Base-by-base conservation (phyloP, 2,113 vertebrate species). In the Saguinus midas region DNA sequence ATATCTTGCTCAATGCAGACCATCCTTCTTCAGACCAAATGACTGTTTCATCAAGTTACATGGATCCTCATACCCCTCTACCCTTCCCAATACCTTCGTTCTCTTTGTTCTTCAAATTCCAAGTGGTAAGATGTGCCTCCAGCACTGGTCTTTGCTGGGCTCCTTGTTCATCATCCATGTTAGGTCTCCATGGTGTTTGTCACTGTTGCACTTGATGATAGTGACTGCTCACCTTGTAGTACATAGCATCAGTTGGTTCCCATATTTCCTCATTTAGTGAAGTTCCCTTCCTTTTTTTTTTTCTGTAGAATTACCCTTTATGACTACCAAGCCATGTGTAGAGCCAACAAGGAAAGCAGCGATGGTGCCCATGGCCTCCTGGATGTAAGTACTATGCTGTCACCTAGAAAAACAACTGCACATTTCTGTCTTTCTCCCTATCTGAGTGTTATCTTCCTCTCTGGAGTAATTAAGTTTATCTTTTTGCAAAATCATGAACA, bases 241-340 rank as follows among this genome's bases (percentile, higher is more conserved):
- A 55, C 35, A 27, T 57, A 87, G 91, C 73, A 37, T 32, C n/a
- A 14, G 27, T 90, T 94, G 57, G 57, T 75, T 83, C 75, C 87
- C 32, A n/a, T 16, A 52, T 95, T 76, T 87, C 92, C 78, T 35
- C 6, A 50, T 75, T n/a, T 25, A 43, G 43, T 94, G 35, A 89
- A 32, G 20, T 20, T 57, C 23, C 64, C 98, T 98, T 98, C 98
- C 96, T 73, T 97, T 97, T 97, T 97, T 97, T 97, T 95, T 98
- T 91, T 92, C 86, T 87, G 4, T 96, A 99, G 99, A 98, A 99
- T 99, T 95, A 99, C 99, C 32, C 99, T 99, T 78, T 99, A 99
- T 97, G 99, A 99, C 99, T 99, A 99, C 98, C 99, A 99, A 97
- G 99, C 99, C 98, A 99, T 99, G 97, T 99, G 99, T 91, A 99